These are phyloP conservation scores for Parnassius orleans DNA, from an alignment of 2,888 invertebrate species.

Conservation along the genomic window DNA sequence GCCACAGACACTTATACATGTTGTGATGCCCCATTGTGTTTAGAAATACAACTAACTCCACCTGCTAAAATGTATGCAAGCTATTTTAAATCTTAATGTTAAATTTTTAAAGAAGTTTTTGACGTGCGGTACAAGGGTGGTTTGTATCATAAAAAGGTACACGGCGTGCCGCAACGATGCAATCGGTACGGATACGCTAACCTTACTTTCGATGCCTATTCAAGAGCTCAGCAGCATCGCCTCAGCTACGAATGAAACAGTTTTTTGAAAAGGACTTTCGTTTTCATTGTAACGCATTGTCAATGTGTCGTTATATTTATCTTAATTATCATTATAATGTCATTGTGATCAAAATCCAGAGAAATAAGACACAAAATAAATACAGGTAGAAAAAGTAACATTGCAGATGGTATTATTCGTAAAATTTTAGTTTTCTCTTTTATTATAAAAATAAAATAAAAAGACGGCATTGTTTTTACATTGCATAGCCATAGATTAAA, in stretches of 20 bases:
- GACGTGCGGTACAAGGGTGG: background rate
- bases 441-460: too few relatives aligned
- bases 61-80: slow-evolving; percentile 11
- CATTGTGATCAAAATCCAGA: too few relatives aligned
- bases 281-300: slow-evolving; percentile 30
- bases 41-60: slow-evolving; percentile 17
- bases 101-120: slow-evolving; percentile 8
- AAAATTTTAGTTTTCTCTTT: too few relatives aligned
- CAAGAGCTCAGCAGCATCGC: slow-evolving; percentile 29
- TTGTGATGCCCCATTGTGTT: slow-evolving; percentile 27
- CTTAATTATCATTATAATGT: slow-evolving; percentile 2
- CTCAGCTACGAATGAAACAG: slow-evolving; percentile 4
- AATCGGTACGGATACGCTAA: slow-evolving; percentile 34
- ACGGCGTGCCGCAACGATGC: slow-evolving; percentile 18
- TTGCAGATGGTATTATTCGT: too few relatives aligned
- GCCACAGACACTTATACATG: slow-evolving; percentile 31
- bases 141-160: slow-evolving; percentile 22
- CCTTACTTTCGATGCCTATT: slow-evolving; percentile 42
- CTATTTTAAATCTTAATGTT: slow-evolving; percentile 7
- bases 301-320: slow-evolving; percentile 12
- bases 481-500: too few relatives aligned
- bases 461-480: too few relatives aligned
- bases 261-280: slow-evolving; percentile 31
- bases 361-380: too few relatives aligned
- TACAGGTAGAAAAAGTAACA: too few relatives aligned